Evolutionary conservation across 2,113 vertebrate genomes (phyloP), one percentile per base, ranked within the genome.

Genomic region (Toxotes chatareus): DNA sequence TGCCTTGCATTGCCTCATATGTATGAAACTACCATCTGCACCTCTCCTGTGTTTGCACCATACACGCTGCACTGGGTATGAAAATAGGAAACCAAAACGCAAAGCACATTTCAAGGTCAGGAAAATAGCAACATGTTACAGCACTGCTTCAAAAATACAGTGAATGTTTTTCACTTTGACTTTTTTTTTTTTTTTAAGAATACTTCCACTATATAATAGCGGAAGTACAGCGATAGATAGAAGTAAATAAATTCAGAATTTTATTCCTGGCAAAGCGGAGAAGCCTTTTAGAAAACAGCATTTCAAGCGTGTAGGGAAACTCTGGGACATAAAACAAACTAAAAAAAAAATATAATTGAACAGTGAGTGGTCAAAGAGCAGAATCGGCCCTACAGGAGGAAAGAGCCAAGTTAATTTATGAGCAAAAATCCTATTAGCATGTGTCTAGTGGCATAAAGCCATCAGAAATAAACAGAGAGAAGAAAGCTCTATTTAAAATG

Each of bases 351-450:
- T 71, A 80, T 73, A 89, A 85, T 86, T 80, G 84, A 80, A 79
- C 76, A 82, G 62, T 56, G 88, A 93, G 76, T 82, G 89, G 92
- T 89, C 89, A 91, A 87, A 92, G 88, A 91, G 91, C 87, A 91
- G 87, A 91, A 82, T 90, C 51, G 78, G 80, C 86, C 84, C 90
- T 67, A 78, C 21, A 44, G 89, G 68, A 91, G 62, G 74, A 90
- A 84, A 90, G 84, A 88, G 82, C 72, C 61, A 51, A 88, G 89
- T 89, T 92, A 86, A 94, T 93, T 93, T 92, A 92, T 83, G 86
- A 88, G 90, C 85, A 89, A 86, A 93, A 93, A 93, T 93, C 91
- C 89, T 90, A 92, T 94, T 94, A 94, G 85, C 79, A 86, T 84
- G 81, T 92, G 88, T 93, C 90, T 91, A 80, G 92, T 91, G 86